These are phyloP conservation scores for Pristis pectinata DNA, from an alignment of 2,797 vertebrate genomes.

Conservation along the genomic window DNA sequence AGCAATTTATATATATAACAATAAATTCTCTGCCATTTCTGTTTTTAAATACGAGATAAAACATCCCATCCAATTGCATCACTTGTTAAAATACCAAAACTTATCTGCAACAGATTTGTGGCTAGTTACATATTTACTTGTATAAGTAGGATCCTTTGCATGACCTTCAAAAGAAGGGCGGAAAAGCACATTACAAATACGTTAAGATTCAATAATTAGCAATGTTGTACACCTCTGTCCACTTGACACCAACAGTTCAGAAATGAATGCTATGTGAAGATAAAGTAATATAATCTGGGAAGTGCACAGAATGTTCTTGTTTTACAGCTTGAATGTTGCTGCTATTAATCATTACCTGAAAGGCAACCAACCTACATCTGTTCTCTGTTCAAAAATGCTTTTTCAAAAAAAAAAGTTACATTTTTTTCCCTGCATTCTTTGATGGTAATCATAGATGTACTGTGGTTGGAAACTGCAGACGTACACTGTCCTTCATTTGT, in stretches of 20 bases:
- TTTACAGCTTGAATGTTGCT: background rate
- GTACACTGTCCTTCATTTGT: background rate
- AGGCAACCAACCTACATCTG: background rate
- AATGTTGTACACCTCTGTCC: background rate
- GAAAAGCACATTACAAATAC: background rate
- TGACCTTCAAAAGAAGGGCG: background rate
- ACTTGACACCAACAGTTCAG: background rate
- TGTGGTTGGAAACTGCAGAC: background rate
- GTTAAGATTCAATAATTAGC: background rate
- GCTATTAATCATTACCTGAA: background rate
- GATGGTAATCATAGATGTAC: background rate
- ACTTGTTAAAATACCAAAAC: background rate
- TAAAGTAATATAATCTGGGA: background rate
- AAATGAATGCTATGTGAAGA: background rate
- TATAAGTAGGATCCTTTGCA: background rate
- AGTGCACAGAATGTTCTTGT: background rate
- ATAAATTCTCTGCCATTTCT: background rate
- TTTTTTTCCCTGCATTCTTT: background rate
- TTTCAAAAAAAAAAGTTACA: background rate
- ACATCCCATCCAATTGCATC: background rate
- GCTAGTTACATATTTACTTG: background rate
- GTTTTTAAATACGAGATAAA: background rate
- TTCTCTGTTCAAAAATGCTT: slow-evolving; percentile 14
- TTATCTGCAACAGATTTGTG: background rate
- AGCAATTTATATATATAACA: background rate